Conservation (phyloP, 2,113 vertebrate species). For the Python bivittatus region DNA sequence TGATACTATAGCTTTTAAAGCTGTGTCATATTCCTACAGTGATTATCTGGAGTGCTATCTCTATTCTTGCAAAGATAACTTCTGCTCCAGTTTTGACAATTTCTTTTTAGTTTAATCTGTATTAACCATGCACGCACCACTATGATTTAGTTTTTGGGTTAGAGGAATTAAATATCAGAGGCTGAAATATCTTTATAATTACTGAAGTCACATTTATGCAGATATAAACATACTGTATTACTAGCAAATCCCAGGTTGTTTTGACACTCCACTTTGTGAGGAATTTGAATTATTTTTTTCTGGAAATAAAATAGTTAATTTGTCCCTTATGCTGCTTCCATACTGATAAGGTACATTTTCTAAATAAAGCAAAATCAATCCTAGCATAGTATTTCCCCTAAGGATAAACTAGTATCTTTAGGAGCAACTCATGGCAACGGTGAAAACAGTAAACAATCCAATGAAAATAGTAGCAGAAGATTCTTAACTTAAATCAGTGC, state of each 20-base stretch:
- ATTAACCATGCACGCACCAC: background rate
- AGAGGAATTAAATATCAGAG: background rate
- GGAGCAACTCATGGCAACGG: slow-evolving; percentile 7
- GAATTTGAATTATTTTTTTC: background rate
- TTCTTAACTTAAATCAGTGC: background rate
- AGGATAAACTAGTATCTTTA: slow-evolving; percentile 26
- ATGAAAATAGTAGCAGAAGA: slow-evolving; percentile 6
- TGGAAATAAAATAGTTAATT: background rate
- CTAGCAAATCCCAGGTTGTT: background rate
- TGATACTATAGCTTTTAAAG: background rate
- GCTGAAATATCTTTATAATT: background rate
- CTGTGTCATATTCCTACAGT: background rate
- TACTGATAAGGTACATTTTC: slow-evolving; percentile 14
- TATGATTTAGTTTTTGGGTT: background rate
- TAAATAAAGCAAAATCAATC: slow-evolving; percentile 32
- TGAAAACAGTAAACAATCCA: slow-evolving; percentile 24
- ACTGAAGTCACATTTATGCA: background rate
- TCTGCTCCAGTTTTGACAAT: background rate
- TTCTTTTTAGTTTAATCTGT: background rate
- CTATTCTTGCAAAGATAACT: background rate
- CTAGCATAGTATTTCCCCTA: background rate
- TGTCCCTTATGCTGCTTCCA: background rate
- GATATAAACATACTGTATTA: background rate
- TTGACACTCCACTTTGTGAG: background rate
- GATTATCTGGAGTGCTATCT: background rate